These are phyloP conservation scores for Pogonocichla stellata DNA, from an alignment of 2,113 vertebrate species.

Conservation along the genomic window DNA sequence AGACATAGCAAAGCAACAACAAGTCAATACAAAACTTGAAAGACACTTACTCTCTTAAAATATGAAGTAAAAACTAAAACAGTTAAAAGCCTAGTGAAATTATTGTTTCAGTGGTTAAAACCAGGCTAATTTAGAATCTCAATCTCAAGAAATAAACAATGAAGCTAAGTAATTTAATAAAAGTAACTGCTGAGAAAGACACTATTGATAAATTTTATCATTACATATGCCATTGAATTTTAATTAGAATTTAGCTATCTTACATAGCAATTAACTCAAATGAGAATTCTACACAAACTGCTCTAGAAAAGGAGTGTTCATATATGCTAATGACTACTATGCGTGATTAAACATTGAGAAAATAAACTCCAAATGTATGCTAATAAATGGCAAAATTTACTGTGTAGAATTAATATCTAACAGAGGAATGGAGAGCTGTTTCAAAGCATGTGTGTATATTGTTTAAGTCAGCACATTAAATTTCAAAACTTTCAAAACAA, in stretches of 20 bases:
- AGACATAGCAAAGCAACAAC: background rate
- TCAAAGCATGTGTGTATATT: background rate
- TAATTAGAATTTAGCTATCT: constrained; percentile 67
- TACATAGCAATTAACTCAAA: constrained; percentile 62
- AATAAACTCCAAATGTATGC: constrained; percentile 63
- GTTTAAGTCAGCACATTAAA: background rate
- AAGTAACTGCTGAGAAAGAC: constrained; percentile 41
- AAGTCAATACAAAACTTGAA: background rate
- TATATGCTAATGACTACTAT: constrained; percentile 55
- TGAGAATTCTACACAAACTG: constrained; percentile 53
- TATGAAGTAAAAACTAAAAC: background rate
- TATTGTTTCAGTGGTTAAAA: background rate
- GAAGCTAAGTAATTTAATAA: constrained; percentile 38
- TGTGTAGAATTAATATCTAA: constrained; percentile 14
- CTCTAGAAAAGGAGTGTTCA: constrained; percentile 51
- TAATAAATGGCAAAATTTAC: constrained; percentile 58
- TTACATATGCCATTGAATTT: constrained; percentile 62
- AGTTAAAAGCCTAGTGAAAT: background rate
- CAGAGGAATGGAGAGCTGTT: background rate
- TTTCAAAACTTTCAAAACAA: background rate
- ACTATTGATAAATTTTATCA: constrained; percentile 64
- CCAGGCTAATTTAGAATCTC: constrained; percentile 9
- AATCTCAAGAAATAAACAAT: constrained; percentile 52
- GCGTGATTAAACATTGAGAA: constrained; percentile 55
- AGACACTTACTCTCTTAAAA: background rate